Percentiles rank a stretch among this genome's conserved stretches.
Evolutionary conservation across 2,888 invertebrate genomes (phyloP).

Genomic region (Apodemia hepburni): DNA sequence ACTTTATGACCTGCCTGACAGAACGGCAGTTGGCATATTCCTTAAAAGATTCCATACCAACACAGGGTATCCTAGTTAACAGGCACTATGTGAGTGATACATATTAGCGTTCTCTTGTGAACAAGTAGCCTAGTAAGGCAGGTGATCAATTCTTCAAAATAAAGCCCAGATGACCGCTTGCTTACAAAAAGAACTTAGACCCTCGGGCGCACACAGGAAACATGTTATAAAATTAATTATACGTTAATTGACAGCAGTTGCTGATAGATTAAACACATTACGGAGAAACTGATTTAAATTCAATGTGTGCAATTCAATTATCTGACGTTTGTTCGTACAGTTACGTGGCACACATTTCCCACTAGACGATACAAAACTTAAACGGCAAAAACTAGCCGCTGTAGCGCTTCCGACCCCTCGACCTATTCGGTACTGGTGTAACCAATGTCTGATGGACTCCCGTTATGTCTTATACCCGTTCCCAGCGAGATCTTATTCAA

Average conservation of each 20-base stretch:
- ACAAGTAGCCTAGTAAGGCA: too few species aligned
- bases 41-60: too few species aligned
- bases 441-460: constrained; percentile 42
- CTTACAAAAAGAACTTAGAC: background rate
- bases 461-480: constrained; percentile 31
- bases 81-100: too few species aligned
- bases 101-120: too few species aligned
- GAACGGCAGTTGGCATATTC: too few species aligned
- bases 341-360: constrained; percentile 67
- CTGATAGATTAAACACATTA: constrained; percentile 11
- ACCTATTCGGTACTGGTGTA: constrained; percentile 65
- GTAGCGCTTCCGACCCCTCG: constrained; percentile 65
- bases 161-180: background rate
- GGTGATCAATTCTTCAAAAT: too few species aligned
- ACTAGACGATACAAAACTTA: constrained; percentile 43
- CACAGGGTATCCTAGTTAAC: too few species aligned
- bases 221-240: background rate
- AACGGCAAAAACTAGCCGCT: constrained; percentile 61
- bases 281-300: constrained; percentile 29
- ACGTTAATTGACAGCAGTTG: constrained; percentile 5
- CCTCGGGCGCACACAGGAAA: background rate
- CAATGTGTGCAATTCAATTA: constrained; percentile 58
- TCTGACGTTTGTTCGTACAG: constrained; percentile 67
- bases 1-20: too few species aligned
- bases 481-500: constrained; percentile 32